Conservation (phyloP, 1,140 invertebrate species). For the Sweltsa coloradensis region DNA sequence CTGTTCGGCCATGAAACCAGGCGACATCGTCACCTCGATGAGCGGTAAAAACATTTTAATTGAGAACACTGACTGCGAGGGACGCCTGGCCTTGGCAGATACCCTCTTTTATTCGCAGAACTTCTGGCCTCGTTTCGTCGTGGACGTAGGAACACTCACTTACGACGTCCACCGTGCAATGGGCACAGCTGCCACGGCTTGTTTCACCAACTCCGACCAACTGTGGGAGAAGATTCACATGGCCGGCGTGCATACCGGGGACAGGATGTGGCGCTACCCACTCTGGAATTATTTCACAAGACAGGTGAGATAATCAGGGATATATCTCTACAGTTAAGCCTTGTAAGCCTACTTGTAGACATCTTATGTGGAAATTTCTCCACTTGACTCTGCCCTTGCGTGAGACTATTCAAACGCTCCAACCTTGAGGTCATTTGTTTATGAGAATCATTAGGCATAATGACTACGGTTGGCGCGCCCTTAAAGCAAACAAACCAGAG, state of each 20-base stretch:
- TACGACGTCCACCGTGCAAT: constrained; percentile 37
- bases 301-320: constrained; percentile 25
- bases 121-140: constrained; percentile 49
- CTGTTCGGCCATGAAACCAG: constrained; percentile 71
- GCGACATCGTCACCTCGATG: constrained; percentile 69
- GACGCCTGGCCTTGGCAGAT: constrained; percentile 77
- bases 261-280: constrained; percentile 52
- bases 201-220: constrained; percentile 39
- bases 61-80: constrained; percentile 86
- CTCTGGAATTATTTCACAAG: constrained; percentile 43
- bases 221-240: constrained; percentile 36
- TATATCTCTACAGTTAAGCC: neutral
- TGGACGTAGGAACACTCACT: constrained; percentile 74
- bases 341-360: neutral
- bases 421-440: no score
- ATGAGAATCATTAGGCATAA: no score
- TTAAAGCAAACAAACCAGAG: no score
- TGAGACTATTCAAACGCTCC: no score
- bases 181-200: constrained; percentile 39
- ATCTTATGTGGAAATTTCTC: no score
- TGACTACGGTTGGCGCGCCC: no score
- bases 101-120: constrained; percentile 68
- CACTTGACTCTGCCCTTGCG: no score
- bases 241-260: constrained; percentile 41
- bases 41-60: constrained; percentile 79